Base-by-base conservation (phyloP, 2,113 vertebrate species). In the Empidonax alnorum region DNA sequence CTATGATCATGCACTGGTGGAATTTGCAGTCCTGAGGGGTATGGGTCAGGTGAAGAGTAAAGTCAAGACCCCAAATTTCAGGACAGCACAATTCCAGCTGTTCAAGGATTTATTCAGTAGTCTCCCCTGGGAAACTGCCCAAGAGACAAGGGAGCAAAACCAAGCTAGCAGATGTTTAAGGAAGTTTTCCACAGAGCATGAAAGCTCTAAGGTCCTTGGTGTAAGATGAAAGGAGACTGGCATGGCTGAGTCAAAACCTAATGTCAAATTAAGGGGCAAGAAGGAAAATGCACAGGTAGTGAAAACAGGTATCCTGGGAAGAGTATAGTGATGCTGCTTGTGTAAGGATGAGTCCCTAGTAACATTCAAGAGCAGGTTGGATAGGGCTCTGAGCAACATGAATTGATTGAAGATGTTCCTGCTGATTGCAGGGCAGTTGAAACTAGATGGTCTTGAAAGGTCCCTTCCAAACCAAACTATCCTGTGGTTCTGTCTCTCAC, bases 291-390 rank as follows among this genome's bases (percentile, higher is more conserved):
- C 11, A 35, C 21, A 50, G 10, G 23, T 21, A 39, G 59, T 18
- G 24, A 37, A 56, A 78, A 24, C 35, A 68, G 12, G 5, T 71
- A 7, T 42, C 11, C 63, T 42, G 14, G 30, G 44, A 75, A 31
- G n/a, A 22, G 15, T 28, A 10, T 3, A 44, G 20, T 0, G 0
- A 56, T 10, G 7, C 25, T 78, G 72, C 17, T 46, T 37, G 22
- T 47, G 6, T 46, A 52, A 37, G 37, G 21, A 41, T 35, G 2
- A 0, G 42, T 46, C n/a, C 56, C 56, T 15, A 7, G 56, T 35
- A 59, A 35, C n/a, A 9, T 66, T 37, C 15, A 66, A 44, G 14
- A 25, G 37, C 61, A 55, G 39, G 15, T 9, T 66, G 49, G 50
- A 66, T 0, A 12, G 11, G 7, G 20, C 31, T 66, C 39, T 46